Base-by-base conservation (phyloP, 2,113 vertebrate genomes). In the Pandion haliaetus region DNA sequence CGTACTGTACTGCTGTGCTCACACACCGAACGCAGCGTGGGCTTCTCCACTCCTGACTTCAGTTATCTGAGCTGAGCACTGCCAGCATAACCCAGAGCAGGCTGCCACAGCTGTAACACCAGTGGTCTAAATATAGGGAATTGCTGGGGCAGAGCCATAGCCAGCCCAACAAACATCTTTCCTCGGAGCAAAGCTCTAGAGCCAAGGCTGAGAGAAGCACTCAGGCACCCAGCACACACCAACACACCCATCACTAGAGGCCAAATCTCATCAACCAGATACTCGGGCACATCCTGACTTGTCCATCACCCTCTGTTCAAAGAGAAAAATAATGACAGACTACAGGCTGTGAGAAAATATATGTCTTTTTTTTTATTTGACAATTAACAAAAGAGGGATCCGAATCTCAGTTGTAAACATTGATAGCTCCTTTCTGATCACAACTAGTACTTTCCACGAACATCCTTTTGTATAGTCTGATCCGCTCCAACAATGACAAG, bases 401-500 rank as follows among this genome's bases (percentile, higher is more conserved):
- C 86, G 26, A 87, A 92, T 87, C 66, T 57, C 13, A 1, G 81
- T 10, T 69, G 94, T 91, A 94, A 97, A 97, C 92, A 95, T 40
- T 55, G 84, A 91, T 70, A 77, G 93, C 89, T 93, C 95, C 96
- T 93, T 97, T 98, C 96, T 94, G 96, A 97, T 92, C 86, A 92
- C 93, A 61, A 67, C 97, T 44, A 87, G 96, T 47, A 54, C 91
- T 97, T 97, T 98, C 96, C 94, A 98, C 96, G 10, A 95, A 24
- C 91, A 42, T 97, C 97, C 97, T 18, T 97, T 97, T 97, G 97
- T 97, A n/a, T 4, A 7, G 34, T 2, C 66, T 96, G 97, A 97
- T 97, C 95, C 94, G 2, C 85, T 50, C 89, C 95, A 96, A 97
- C 97, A 97, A 97, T 95, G 95, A 87, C 26, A 14, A 82, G 87